Conservation (phyloP, 2,888 invertebrate genomes). For the Rotaria magnacalcarata region DNA sequence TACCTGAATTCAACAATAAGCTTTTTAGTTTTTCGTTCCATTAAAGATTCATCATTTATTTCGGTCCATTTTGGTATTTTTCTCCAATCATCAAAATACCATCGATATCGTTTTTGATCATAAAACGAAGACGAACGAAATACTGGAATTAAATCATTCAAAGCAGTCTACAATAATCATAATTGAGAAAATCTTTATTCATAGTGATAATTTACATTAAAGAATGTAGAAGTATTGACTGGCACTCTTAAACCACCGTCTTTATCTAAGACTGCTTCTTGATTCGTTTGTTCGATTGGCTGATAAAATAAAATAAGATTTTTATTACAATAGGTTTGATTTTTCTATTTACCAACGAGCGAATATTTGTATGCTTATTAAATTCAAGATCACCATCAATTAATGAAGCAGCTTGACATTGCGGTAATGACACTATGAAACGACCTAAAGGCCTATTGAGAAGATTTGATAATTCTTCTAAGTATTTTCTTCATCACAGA, state of each 20-base stretch:
- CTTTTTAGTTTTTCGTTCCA: slow-evolving; percentile 13
- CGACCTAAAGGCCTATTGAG: not conserved
- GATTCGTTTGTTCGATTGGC: not conserved
- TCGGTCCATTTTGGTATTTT: slow-evolving; percentile 1
- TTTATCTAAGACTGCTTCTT: not conserved
- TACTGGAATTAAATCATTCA: not conserved
- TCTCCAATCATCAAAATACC: slow-evolving; percentile 30
- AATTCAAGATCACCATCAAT: not conserved
- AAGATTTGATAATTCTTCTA: too few species aligned
- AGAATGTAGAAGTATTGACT: not conserved
- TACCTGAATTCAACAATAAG: slow-evolving; percentile 23
- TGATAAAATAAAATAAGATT: not conserved
- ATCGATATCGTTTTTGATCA: not conserved
- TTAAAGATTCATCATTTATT: not conserved
- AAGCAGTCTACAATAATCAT: not conserved
- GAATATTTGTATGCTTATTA: slow-evolving; percentile 1
- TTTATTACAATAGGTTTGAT: not conserved
- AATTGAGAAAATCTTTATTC: not conserved
- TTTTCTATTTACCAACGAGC: not conserved
- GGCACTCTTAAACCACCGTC: slow-evolving; percentile 8
- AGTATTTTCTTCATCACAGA: not conserved
- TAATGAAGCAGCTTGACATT: slow-evolving; percentile 32
- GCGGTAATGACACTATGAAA: not conserved
- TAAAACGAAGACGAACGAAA: not conserved
- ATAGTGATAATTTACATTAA: not conserved